A percentile compares a stretch with the other conserved stretches of the same genome.
phyloP scores from a whole-genome alignment of 2,797 vertebrate species.

The Eulemur rubriventer region DNA sequence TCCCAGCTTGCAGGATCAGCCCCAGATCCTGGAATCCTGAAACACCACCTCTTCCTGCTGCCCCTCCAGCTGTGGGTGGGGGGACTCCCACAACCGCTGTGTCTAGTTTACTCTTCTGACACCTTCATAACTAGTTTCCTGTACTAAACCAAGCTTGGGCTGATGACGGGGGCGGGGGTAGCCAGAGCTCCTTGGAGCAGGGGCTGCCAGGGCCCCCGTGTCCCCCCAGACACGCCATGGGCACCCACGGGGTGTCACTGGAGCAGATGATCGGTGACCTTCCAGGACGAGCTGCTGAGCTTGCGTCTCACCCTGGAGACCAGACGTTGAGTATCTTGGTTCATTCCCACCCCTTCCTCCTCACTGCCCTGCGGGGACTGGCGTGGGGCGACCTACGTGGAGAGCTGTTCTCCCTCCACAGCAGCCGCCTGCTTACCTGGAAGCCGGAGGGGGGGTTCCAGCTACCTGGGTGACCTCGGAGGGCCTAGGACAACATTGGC shows the following conservation, averaged over 20 bases:
- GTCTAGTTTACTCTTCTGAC: background rate
- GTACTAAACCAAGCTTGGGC: background rate
- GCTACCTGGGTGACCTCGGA: background rate
- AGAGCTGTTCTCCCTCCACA: fast-evolving
- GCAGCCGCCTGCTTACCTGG: background rate
- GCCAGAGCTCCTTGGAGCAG: background rate
- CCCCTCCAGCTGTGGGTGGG: background rate
- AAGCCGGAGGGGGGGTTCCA: background rate
- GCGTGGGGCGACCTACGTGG: background rate
- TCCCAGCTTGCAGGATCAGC: background rate
- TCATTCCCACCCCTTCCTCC: background rate
- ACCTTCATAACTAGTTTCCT: too few species aligned
- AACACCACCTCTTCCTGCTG: background rate
- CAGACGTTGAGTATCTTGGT: background rate
- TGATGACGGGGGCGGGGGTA: fast-evolving
- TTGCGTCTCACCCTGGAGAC: background rate
- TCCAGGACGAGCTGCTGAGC: background rate
- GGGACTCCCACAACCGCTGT: fast-evolving
- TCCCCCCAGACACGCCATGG: background rate
- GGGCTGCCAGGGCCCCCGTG: fast-evolving
- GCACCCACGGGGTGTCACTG: fast-evolving
- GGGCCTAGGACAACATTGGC: background rate
- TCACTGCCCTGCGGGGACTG: background rate
- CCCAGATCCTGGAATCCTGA: fast-evolving
- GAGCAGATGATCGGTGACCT: background rate